These are phyloP conservation scores for Gastrophysa polygoni DNA, from an alignment of 2,888 invertebrate genomes.

Conservation along the genomic window DNA sequence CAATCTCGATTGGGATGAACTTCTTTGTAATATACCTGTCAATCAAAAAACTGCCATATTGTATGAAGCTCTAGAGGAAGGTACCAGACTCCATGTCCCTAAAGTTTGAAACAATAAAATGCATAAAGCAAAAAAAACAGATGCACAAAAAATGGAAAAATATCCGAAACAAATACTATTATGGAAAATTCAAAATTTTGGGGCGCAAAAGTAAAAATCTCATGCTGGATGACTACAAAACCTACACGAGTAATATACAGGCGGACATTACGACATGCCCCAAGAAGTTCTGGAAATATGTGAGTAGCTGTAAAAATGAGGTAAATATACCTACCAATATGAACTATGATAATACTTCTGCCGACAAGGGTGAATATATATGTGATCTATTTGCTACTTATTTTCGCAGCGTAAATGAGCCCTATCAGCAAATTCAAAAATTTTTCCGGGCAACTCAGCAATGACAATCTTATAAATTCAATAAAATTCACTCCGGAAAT, in stretches of 20 bases:
- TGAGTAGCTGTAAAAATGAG: not conserved
- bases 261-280: not conserved
- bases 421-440: not conserved
- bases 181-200: constrained; percentile 1
- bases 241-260: not conserved
- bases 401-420: constrained; percentile 3
- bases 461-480: constrained; percentile 5
- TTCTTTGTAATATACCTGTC: not conserved
- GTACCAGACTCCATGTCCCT: not conserved
- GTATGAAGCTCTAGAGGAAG: not conserved
- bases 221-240: not conserved
- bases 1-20: not conserved
- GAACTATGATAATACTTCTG: not conserved
- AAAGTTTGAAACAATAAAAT: constrained; percentile 1
- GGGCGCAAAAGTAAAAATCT: constrained; percentile 5
- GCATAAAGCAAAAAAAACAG: constrained; percentile 4
- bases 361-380: not conserved
- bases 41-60: not conserved
- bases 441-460: not conserved
- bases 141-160: constrained; percentile 10
- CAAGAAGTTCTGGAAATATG: constrained; percentile 5
- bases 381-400: not conserved
- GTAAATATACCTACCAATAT: not conserved
- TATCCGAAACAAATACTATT: not conserved
- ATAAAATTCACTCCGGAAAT: not conserved